Evolutionary conservation across 2,113 vertebrate genomes (phyloP).

Genomic region (Antechinus flavipes): DNA sequence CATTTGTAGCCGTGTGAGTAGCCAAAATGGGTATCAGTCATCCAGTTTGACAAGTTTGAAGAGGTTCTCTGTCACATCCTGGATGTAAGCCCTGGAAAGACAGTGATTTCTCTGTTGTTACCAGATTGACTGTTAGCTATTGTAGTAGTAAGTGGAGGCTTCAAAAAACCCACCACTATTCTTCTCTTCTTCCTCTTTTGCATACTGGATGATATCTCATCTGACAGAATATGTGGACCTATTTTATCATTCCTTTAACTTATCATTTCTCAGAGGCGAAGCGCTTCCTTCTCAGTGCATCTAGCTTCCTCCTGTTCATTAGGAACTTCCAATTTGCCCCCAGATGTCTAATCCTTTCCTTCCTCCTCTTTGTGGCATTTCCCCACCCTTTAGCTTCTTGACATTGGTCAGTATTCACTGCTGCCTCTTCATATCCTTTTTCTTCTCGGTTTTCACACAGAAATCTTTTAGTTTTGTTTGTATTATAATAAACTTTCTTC

Average conservation of each 20-base stretch:
- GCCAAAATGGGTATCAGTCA: not conserved
- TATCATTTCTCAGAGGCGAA: not conserved
- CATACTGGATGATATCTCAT: not conserved
- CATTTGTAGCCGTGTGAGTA: not conserved
- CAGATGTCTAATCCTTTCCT: not conserved
- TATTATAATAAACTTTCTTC: not conserved
- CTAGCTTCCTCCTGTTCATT: not conserved
- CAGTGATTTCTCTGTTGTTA: not conserved
- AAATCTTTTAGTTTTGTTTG: not conserved
- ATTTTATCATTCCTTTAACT: not conserved
- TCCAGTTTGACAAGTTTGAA: not conserved
- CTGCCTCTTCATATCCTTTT: not conserved
- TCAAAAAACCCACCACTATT: not conserved
- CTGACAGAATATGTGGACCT: not conserved
- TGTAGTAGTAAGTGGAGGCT: not conserved
- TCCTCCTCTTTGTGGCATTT: not conserved
- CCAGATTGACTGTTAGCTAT: not conserved
- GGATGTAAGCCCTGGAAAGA: not conserved
- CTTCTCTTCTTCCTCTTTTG: not conserved
- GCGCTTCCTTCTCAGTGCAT: not conserved
- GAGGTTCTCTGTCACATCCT: not conserved
- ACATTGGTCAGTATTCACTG: not conserved
- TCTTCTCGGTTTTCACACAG: not conserved
- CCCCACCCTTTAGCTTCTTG: not conserved
- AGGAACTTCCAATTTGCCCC: not conserved